Evolutionary conservation across 2,113 vertebrate species (phyloP).

Genomic region (Campylorhamphus procurvoides): DNA sequence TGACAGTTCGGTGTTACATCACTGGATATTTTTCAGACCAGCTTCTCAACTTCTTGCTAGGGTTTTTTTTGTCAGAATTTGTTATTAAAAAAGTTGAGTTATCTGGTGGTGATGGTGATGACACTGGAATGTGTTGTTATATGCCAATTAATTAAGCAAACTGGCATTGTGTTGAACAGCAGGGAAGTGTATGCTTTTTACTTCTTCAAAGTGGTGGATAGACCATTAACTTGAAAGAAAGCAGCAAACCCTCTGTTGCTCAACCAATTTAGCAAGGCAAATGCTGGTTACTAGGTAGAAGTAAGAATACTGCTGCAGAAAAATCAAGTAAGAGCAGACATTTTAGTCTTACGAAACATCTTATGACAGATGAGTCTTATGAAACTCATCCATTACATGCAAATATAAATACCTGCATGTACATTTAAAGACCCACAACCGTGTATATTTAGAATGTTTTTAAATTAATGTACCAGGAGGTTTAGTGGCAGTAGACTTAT

Average conservation of each 20-base stretch:
- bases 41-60: neutral
- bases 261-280: neutral
- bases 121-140: neutral
- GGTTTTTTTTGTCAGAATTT: neutral
- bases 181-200: neutral
- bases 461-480: conserved; percentile 55
- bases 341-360: neutral
- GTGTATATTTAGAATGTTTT: neutral
- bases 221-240: neutral
- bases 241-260: neutral
- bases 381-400: neutral
- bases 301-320: neutral
- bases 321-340: neutral
- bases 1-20: neutral
- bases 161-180: neutral
- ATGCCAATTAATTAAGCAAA: neutral
- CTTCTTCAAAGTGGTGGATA: neutral
- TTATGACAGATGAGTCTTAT: neutral
- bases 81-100: neutral
- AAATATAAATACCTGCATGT: neutral
- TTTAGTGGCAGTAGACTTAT: conserved; percentile 62
- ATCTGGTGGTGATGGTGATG: neutral
- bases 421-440: neutral
- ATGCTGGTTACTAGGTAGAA: neutral
- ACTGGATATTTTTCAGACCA: neutral